Evolutionary conservation across 1,140 invertebrate species (phyloP), one percentile per base, ranked within the genome.

Genomic region (Hypothenemus hampei): DNA sequence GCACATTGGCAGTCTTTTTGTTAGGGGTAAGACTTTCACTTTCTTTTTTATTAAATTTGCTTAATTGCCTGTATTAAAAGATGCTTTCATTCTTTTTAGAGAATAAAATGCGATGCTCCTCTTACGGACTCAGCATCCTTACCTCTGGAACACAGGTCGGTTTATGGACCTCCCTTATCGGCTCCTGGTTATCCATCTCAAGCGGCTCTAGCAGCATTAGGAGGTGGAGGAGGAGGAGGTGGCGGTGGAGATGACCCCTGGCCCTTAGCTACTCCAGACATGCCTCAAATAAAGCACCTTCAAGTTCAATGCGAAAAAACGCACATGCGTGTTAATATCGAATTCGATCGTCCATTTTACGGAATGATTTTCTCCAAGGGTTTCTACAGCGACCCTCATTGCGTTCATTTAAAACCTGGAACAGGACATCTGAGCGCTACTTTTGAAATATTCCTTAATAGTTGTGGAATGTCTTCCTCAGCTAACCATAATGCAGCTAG

Each of bases 241-340:
- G 60, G 60, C 7, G 58, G 60, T 6, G 62, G 65, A 7, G 86
- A 88, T 57, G 87, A 93, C 63, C 83, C 86, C 23, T 93, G 90
- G 90, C 89, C 89, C 0, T 68, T 91, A 41, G 81, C 85, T 10
- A 83, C 84, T 16, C 84, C 85, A 1, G 90, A 93, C 65, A 91
- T 91, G 68, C 91, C 91, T 1, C 88, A 92, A 69, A 93, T 94
- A 60, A 91, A 91, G 68, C 85, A 90, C 65, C 72, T 95, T 21
- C 91, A 96, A 73, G 93, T 96, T 33, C 91, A 94, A 69, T 96
- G 93, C 72, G 92, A 95, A 71, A 96, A 95, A 73, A 94, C 91
- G 31, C 86, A 92, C 67, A 96, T 96, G 92, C 77, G 90, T 20
- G 91, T 95, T 5, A 92, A 91, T 72, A 91, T 96, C 62, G 90